Evolutionary conservation across 2,888 invertebrate genomes (phyloP), one percentile per base, ranked within the genome.

Genomic region (Ligdia adustata): DNA sequence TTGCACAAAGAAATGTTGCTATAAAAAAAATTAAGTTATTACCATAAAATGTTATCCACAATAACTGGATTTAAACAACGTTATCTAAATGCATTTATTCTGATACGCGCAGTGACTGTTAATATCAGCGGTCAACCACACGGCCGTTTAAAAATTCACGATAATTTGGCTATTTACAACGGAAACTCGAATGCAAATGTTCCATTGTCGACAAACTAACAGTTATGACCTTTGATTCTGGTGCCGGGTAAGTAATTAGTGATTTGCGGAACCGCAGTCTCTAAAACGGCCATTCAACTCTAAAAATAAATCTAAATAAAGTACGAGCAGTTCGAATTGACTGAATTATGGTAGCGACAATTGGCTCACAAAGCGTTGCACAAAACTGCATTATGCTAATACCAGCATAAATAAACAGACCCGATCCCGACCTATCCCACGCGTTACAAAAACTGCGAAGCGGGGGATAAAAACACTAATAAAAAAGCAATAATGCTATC

Each of bases 401-500:
- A 90, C 90, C 90, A 90, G 90, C 90, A 90, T 90, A 82, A 79
- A 78, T 72, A 73, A 57, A 60, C 45, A 39, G 47, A 50, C 16
- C 27, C 6, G 7, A 24, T 65, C 82, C 74, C 79, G 85, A 87
- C 85, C 84, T 86, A 88, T 89, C 90, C 88, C 88, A 89, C 87
- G 85, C 76, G 69, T 72, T 79, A 74, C 84, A 80, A 86, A 88
- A 89, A 89, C 84, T 78, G 81, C 81, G 72, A 77, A 75, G 75
- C 79, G 72, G 75, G 83, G 81, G 80, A 79, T 79, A 75, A 40
- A 80, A 84, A 82, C 73, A 75, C 81, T 81, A 90, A 90, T 90
- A 90, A 90, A 90, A 90, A 90, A 90, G 88, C 86, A 88, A 90
- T 89, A 90, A 89, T 76, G 79, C 75, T 74, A 86, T 87, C 90